Evolutionary conservation across 1,140 invertebrate species (phyloP).

Genomic region (Drosophila sp.): DNA sequence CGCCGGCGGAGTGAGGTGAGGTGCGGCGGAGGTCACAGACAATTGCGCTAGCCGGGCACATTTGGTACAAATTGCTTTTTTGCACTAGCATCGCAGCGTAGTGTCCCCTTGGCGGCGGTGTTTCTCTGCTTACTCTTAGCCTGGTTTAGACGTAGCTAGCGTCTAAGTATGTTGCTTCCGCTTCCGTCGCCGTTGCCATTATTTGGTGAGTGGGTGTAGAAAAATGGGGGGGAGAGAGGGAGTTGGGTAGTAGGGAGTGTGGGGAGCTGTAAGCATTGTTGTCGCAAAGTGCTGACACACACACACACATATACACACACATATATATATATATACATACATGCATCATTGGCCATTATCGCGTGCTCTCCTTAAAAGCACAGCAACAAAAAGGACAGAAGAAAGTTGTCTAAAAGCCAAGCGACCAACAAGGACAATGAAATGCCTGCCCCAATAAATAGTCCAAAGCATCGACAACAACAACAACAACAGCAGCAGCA

Average conservation of each 20-base stretch:
- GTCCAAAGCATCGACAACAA: slow-evolving; percentile 50
- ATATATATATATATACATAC: slow-evolving; percentile 24
- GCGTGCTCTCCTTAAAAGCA: slow-evolving; percentile 73
- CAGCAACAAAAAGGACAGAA: slow-evolving; percentile 39
- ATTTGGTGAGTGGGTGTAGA: slow-evolving; percentile 41
- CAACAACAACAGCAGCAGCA: slow-evolving; percentile 25
- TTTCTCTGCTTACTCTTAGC: neutral
- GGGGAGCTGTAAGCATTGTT: slow-evolving; percentile 52
- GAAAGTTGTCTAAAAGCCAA: slow-evolving; percentile 79
- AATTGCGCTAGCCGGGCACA: slow-evolving; percentile 57
- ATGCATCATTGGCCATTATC: slow-evolving; percentile 77
- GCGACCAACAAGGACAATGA: slow-evolving; percentile 65
- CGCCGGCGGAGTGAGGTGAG: neutral
- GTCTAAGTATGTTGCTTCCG: slow-evolving; percentile 77
- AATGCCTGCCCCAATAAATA: slow-evolving; percentile 69
- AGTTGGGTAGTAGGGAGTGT: slow-evolving; percentile 10
- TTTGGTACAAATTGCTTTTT: slow-evolving; percentile 61
- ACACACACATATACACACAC: slow-evolving; percentile 31
- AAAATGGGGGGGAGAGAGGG: slow-evolving; percentile 2
- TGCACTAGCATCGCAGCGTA: slow-evolving; percentile 49
- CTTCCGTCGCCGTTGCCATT: slow-evolving; percentile 68
- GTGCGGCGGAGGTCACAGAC: slow-evolving; percentile 18
- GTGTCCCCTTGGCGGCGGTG: slow-evolving; percentile 5
- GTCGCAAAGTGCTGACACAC: slow-evolving; percentile 67
- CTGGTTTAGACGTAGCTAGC: slow-evolving; percentile 24